Conservation (phyloP, 37 sponge, comb jelly and placozoan species). For the Hexactinellida sp. region DNA sequence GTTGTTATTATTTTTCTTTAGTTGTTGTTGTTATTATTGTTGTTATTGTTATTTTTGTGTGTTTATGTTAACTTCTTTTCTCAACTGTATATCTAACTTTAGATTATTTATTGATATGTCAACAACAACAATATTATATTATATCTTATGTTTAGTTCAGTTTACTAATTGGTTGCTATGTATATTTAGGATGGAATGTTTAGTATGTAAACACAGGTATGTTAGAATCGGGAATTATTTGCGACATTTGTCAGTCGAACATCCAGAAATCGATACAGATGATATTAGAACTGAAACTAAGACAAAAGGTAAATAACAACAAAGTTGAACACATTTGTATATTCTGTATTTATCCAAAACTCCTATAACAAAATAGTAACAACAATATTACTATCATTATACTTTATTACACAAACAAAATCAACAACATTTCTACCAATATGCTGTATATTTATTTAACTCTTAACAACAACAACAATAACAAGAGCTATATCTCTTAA, state of each 20-base stretch:
- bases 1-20: no score
- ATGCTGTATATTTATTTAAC: not conserved
- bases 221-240: not conserved
- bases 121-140: no score
- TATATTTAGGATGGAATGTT: conserved; percentile 5
- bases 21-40: no score
- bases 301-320: not conserved
- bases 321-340: not conserved
- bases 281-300: not conserved
- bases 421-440: no score
- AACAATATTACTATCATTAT: not conserved
- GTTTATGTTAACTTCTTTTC: no score
- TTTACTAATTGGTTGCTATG: not conserved
- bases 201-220: not conserved
- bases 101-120: no score
- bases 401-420: not conserved
- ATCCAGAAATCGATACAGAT: not conserved
- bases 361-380: not conserved
- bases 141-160: no score
- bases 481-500: not conserved
- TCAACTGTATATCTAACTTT: no score
- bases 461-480: not conserved
- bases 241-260: not conserved
- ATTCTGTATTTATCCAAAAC: not conserved
- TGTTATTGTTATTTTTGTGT: no score